A percentile compares a stretch with the other conserved stretches of the same genome.
phyloP scores from a whole-genome alignment of 2,113 vertebrate species.

The Scophthalmus maximus region DNA sequence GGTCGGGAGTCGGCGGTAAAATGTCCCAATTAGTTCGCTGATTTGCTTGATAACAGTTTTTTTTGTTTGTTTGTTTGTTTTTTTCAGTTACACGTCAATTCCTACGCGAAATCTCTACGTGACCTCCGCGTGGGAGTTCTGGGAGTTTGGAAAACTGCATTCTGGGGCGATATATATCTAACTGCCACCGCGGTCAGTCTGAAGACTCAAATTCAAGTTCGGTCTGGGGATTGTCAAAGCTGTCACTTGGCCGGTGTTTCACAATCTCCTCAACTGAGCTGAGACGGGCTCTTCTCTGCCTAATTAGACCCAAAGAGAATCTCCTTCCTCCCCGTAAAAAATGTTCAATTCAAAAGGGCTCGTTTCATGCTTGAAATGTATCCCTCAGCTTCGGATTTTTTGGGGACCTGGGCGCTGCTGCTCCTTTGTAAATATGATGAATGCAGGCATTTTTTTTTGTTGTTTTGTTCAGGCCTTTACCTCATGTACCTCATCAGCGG shows the following conservation, averaged over 20 bases:
- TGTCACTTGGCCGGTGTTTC: neutral
- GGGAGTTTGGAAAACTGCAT: no score
- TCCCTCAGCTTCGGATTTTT: conserved; percentile 29
- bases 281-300: conserved; percentile 35
- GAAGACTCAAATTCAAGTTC: conserved; percentile 2
- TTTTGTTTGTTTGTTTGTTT: neutral
- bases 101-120: no score
- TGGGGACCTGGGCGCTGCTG: neutral
- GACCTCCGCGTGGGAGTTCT: no score
- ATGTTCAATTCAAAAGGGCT: conserved; percentile 33
- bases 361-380: conserved; percentile 40
- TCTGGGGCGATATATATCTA: no score
- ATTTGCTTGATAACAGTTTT: neutral
- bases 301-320: conserved; percentile 37
- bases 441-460: conserved; percentile 63
- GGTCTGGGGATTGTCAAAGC: neutral
- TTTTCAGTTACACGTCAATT: no score
- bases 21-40: neutral
- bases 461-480: conserved; percentile 66
- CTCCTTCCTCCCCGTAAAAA: conserved; percentile 12
- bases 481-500: conserved; percentile 81
- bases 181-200: no score
- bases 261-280: conserved; percentile 6
- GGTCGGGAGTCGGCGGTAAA: neutral
- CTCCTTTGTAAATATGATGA: conserved; percentile 72